Base-by-base conservation (phyloP, 2,797 vertebrate species). In the Leptatherina wallacei region DNA sequence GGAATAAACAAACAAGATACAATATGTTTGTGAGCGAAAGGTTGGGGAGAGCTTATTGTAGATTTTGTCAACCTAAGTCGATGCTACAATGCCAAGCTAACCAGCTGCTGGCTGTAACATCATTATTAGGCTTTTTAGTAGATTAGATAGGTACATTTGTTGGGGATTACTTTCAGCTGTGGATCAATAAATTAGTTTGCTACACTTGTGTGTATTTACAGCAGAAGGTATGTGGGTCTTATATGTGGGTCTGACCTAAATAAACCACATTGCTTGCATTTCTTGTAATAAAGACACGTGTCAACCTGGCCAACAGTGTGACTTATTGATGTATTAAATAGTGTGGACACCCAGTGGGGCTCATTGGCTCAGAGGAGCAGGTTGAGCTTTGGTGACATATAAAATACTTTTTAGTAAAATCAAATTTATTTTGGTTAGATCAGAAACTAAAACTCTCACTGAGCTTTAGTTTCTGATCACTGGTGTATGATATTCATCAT, bases 1-100 rank as follows among this genome's bases (percentile, higher is more conserved):
- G 35, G 30, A 35, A 20, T 64, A 64, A 71, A 71, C 24, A 63
- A 71, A 35, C 59, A 56, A 16, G 32, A 63, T 44, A 47, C 63
- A n/a, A 57, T 12, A 44, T 44, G 22, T 36, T 18, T 35, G 33
- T 63, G 44, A 38, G 18, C 9, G 3, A 0, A n/a, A 6, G n/a
- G 29, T 30, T 4, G 44, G 27, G 5, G 32, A 18, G 16, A 29
- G 22, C n/a, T 49, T 29, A 27, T 27, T 3, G 4, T 3, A 3
- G 16, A 20, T 56, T 63, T 22, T 44, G 29, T 27, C 20, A 44
- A 0, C 24, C 6, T 27, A 13, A 61, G 22, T 24, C 8, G 27
- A n/a, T 29, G 42, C 42, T 35, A 44, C 54, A 3, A 32, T 56
- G 24, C 18, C 30, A 49, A 51, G 13, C 20, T 72, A 49, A 36